These are phyloP conservation scores for Psilopsiagon aymara DNA, from an alignment of 2,113 vertebrate genomes.

Conservation along the genomic window DNA sequence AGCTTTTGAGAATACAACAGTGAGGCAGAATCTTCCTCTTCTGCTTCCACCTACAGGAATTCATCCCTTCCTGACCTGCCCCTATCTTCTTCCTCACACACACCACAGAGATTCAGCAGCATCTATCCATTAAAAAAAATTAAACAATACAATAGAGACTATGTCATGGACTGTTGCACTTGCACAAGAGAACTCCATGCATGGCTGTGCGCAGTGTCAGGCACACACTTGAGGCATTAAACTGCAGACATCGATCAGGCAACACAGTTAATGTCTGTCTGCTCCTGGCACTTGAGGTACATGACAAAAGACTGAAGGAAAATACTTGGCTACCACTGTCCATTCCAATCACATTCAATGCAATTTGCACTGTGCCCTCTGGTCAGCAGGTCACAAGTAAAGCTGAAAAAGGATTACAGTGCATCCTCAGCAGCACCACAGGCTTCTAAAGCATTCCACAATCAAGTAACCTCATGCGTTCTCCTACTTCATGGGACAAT, in stretches of 20 bases:
- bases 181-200: background rate
- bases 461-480: background rate
- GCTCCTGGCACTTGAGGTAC: background rate
- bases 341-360: background rate
- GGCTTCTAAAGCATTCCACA: background rate
- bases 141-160: background rate
- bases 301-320: background rate
- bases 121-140: background rate
- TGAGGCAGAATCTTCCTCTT: background rate
- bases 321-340: background rate
- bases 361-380: background rate
- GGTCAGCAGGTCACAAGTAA: background rate
- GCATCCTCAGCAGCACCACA: background rate
- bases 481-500: background rate
- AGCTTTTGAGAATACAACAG: constrained; percentile 46
- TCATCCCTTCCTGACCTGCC: background rate
- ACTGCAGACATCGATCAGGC: background rate
- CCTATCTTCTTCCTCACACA: background rate
- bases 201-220: background rate
- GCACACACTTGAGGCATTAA: background rate
- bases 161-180: background rate
- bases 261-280: background rate
- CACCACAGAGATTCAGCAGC: background rate
- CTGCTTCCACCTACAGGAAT: background rate
- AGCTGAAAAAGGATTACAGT: background rate